Conservation (phyloP, 1,140 invertebrate species). For the Drosophila serrata region DNA sequence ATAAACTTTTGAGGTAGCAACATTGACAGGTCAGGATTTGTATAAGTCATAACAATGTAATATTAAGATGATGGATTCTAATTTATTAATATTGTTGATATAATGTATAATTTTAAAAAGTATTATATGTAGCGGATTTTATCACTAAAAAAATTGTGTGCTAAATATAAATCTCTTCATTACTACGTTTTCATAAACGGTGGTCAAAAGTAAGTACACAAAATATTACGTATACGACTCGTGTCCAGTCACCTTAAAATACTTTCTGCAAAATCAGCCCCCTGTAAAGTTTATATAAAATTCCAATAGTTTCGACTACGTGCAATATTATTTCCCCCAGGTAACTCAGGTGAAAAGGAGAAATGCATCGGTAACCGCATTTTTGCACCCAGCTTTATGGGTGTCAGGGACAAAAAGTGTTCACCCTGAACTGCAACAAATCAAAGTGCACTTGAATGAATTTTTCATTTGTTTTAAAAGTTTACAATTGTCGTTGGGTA, state of each 20-base stretch:
- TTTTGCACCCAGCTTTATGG: conserved; percentile 9
- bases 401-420: conserved; percentile 2
- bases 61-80: background rate
- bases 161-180: no score
- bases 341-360: conserved; percentile 7
- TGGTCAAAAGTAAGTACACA: rapidly evolving
- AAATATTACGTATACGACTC: background rate
- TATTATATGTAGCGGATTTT: no score
- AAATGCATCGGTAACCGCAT: conserved; percentile 2
- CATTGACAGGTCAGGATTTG: background rate
- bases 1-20: background rate
- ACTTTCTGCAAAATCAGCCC: background rate
- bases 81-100: background rate
- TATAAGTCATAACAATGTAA: background rate
- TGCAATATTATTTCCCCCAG: conserved; percentile 3
- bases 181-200: background rate
- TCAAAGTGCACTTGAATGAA: conserved; percentile 35
- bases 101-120: no score
- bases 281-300: background rate
- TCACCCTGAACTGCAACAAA: conserved; percentile 6
- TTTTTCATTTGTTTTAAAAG: conserved; percentile 31
- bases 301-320: background rate
- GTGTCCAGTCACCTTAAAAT: background rate
- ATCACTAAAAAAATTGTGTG: no score
- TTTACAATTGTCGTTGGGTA: conserved; percentile 13